Base-by-base conservation (phyloP, 2,888 invertebrate genomes). In the Idaea aversata region DNA sequence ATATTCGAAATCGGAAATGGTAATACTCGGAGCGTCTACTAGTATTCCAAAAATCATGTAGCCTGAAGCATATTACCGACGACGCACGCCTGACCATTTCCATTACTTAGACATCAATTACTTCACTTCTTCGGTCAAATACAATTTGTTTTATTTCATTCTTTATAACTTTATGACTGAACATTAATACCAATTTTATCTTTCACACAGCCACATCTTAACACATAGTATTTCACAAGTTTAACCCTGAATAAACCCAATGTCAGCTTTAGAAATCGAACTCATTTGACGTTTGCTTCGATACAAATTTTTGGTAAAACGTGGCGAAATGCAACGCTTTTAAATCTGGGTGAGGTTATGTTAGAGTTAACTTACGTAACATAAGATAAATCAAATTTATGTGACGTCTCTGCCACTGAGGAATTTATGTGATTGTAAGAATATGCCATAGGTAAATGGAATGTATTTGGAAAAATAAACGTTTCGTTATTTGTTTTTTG, bases 341-440 rank as follows among this genome's bases (percentile, higher is more conserved):
- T 78, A 83, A 80, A 68, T 66, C 70, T 72, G 70, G 71, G 77
- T 80, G 83, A 82, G 86, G 84, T 86, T 88, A 82, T 87, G 87
- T 85, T 86, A 83, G 82, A 89, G 86, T 87, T 88, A 87, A 86
- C 83, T 82, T 82, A 83, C 83, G 86, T 89, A 86, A 88, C 83
- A 80, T 81, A 76, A 86, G 82, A 91, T 91, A 91, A 91, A 91
- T 91, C 91, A 91, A 87, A 87, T 91, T 92, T 91, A 91, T 91
- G 91, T 88, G 91, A 87, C 92, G 80, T 83, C 76, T 84, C 86
- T 88, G 90, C 86, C 88, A 85, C 86, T 83, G 76, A 75, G 74
- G 82, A 86, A 91, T 92, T 90, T 91, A 91, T 90, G 88, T 82
- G 79, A 80, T 80, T 82, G 78, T 82, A 79, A 81, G 84, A 82